These are phyloP conservation scores for Anas acuta DNA, from an alignment of 2,797 vertebrate species.

Conservation along the genomic window DNA sequence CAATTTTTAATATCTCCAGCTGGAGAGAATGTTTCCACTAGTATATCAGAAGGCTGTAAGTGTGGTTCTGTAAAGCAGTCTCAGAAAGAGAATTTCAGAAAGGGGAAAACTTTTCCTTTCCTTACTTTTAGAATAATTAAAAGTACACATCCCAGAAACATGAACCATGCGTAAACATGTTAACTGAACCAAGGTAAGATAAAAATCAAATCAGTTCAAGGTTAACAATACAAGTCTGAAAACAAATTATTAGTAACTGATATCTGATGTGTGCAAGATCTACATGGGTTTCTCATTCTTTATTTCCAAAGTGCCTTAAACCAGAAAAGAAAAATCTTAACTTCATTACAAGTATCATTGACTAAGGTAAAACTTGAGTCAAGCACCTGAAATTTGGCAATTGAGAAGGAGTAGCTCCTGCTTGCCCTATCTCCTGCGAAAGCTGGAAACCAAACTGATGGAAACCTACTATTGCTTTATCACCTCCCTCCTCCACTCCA, in stretches of 20 bases:
- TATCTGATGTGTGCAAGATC: background rate
- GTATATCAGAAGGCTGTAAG: background rate
- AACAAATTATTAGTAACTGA: background rate
- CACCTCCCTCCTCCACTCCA: no score
- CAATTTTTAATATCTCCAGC: conserved; percentile 11
- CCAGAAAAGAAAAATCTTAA: background rate
- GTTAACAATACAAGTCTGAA: background rate
- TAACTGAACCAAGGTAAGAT: background rate
- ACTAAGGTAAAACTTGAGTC: background rate
- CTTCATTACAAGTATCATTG: background rate
- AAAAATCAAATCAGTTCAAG: background rate
- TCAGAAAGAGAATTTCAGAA: conserved; percentile 13
- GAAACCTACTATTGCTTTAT: background rate
- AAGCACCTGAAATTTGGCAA: background rate
- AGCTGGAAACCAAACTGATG: background rate
- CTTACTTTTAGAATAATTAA: background rate
- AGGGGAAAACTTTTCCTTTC: background rate
- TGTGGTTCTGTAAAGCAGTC: background rate
- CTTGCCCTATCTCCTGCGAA: background rate
- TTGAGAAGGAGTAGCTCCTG: background rate
- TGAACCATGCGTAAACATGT: background rate
- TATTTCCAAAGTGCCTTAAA: background rate
- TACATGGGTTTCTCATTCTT: background rate
- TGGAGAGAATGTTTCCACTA: conserved; percentile 15
- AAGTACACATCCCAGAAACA: background rate